Conservation (phyloP, 2,888 invertebrate genomes). For the Philereme transversata region DNA sequence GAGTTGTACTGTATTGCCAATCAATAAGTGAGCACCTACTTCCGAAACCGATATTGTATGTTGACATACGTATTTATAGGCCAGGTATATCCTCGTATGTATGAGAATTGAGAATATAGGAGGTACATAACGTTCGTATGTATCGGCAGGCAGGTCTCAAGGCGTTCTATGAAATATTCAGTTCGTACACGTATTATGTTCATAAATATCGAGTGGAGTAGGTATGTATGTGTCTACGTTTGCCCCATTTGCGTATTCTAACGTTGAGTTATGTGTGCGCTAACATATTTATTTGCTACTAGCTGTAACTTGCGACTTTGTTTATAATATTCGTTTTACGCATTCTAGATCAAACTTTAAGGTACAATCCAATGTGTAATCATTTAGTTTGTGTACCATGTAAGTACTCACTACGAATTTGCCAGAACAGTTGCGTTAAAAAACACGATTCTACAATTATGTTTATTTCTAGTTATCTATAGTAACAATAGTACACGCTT, state of each 20-base stretch:
- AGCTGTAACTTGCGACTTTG: too few relatives aligned
- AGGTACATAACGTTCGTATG: slow-evolving; percentile 8
- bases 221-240: slow-evolving; percentile 33
- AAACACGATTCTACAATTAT: too few relatives aligned
- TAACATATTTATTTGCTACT: slow-evolving; percentile 39
- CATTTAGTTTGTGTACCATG: too few relatives aligned
- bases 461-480: too few relatives aligned
- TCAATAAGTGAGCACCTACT: background rate
- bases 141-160: slow-evolving; percentile 30
- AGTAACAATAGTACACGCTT: too few relatives aligned
- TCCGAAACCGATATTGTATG: background rate
- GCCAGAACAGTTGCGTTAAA: too few relatives aligned
- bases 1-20: background rate
- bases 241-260: slow-evolving; percentile 36
- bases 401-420: too few relatives aligned
- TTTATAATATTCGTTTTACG: too few relatives aligned
- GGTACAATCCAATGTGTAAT: too few relatives aligned
- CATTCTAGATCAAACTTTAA: too few relatives aligned
- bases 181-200: slow-evolving; percentile 33
- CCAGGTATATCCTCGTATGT: background rate
- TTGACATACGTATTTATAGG: background rate
- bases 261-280: slow-evolving; percentile 32
- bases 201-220: slow-evolving; percentile 36
- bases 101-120: slow-evolving; percentile 4
- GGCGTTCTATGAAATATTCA: slow-evolving; percentile 39